These are phyloP conservation scores for Zaprionus taronus DNA, from an alignment of 1,140 invertebrate genomes.

Conservation along the genomic window DNA sequence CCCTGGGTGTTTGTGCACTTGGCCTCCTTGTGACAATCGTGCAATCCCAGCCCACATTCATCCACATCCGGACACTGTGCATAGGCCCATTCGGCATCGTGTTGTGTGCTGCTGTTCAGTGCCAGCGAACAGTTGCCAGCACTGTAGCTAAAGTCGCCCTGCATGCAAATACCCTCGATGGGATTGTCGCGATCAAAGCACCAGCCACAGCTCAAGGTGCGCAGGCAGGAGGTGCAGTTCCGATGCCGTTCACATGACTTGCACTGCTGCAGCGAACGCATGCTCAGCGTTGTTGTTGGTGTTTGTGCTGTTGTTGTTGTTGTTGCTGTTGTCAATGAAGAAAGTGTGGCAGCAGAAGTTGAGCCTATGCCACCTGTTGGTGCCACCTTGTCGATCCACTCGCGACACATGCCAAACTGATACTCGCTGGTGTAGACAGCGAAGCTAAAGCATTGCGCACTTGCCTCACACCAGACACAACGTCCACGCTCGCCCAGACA, in stretches of 20 bases:
- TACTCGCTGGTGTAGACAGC: constrained; percentile 97
- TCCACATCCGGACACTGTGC: constrained; percentile 96
- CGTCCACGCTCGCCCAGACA: constrained; percentile 93
- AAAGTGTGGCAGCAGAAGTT: background rate
- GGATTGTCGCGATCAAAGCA: constrained; percentile 95
- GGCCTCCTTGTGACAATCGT: constrained; percentile 95
- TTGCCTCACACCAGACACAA: constrained; percentile 98
- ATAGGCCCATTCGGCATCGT: constrained; percentile 93
- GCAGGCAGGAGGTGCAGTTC: constrained; percentile 92
- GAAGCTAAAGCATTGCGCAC: constrained; percentile 96
- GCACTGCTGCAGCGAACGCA: constrained; percentile 87
- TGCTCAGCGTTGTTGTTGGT: constrained; percentile 11
- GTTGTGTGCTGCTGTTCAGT: constrained; percentile 85
- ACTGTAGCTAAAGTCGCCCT: constrained; percentile 91
- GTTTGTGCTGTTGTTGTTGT: constrained; percentile 56
- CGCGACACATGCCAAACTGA: constrained; percentile 95
- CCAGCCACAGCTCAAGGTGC: constrained; percentile 96
- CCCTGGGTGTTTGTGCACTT: constrained; percentile 96
- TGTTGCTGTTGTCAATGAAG: background rate
- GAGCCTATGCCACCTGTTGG: constrained; percentile 65
- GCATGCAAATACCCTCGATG: constrained; percentile 91
- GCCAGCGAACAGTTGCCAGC: constrained; percentile 87
- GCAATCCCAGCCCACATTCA: constrained; percentile 93
- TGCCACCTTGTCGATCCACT: constrained; percentile 94
- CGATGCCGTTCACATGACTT: constrained; percentile 91